Conservation (phyloP, 2,113 vertebrate species). For the Porphyrio hochstetteri region DNA sequence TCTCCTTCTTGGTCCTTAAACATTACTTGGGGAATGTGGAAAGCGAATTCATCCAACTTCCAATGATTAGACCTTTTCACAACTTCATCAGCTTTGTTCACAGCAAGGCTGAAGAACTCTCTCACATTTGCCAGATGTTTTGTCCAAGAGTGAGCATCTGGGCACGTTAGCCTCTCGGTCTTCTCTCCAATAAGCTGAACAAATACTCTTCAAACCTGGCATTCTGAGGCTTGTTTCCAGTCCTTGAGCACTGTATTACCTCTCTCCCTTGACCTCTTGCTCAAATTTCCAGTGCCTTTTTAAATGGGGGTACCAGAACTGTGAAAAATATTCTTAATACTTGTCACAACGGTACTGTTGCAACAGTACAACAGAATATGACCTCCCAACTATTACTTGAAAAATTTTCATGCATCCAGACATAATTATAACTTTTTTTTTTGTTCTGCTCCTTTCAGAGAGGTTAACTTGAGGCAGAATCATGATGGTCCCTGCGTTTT, state of each 20-base stretch:
- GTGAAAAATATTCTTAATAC: not conserved
- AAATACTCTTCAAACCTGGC: not conserved
- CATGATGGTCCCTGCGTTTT: not conserved
- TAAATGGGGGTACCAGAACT: not conserved
- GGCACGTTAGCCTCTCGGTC: not conserved
- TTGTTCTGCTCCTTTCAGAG: not conserved
- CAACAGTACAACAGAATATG: not conserved
- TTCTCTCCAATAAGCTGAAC: not conserved
- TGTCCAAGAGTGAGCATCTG: not conserved
- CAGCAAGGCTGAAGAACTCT: not conserved
- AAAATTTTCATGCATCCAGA: not conserved
- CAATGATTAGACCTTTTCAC: not conserved
- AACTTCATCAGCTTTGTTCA: not conserved
- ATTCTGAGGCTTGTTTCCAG: not conserved
- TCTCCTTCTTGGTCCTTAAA: not conserved
- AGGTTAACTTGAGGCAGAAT: not conserved
- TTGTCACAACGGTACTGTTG: not conserved
- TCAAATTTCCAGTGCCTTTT: not conserved
- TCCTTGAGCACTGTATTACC: not conserved
- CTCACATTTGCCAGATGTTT: not conserved
- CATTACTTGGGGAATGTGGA: not conserved
- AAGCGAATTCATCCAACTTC: not conserved
- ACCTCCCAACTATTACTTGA: not conserved
- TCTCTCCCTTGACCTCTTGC: not conserved
- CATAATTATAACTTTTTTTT: not conserved